Evolutionary conservation across 2,888 invertebrate genomes (phyloP).

Genomic region (Ommatoiulus sabulosus): DNA sequence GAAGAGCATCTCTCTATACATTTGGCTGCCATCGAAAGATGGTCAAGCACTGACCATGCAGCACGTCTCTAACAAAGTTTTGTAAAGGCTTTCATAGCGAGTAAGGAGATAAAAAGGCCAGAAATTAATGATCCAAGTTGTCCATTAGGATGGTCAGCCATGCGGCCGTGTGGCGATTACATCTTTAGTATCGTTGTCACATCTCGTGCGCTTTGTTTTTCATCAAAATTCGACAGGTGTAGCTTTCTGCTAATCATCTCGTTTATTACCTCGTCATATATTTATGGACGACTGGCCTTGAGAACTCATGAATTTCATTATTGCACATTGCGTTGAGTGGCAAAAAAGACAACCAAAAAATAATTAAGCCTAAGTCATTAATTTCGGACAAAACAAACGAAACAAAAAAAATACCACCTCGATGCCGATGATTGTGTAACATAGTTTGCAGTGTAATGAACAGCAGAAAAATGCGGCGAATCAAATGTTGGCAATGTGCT

Average conservation of each 20-base stretch:
- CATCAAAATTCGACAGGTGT: conserved; percentile 34
- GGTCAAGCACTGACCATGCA: too few relatives aligned
- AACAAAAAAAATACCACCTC: neutral
- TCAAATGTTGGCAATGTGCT: too few relatives aligned
- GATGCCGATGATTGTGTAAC: neutral
- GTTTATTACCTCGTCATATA: neutral
- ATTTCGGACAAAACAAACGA: neutral
- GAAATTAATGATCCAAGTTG: neutral
- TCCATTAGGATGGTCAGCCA: neutral
- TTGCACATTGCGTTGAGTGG: neutral
- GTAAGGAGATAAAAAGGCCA: neutral
- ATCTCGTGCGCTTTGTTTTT: conserved; percentile 21
- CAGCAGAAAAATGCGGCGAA: too few relatives aligned
- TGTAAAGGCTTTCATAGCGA: neutral
- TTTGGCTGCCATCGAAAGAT: too few relatives aligned
- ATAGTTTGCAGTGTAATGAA: neutral
- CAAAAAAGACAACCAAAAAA: neutral
- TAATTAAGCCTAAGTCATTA: neutral
- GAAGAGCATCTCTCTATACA: too few relatives aligned
- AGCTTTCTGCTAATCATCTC: conserved; percentile 22
- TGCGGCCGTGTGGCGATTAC: neutral
- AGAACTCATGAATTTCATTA: neutral
- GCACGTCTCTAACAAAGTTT: too few relatives aligned
- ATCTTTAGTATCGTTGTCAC: conserved; percentile 20
- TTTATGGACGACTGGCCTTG: conserved; percentile 12